phyloP scores from a whole-genome alignment of 2,113 vertebrate species.

The Chinchilla lanigera region DNA sequence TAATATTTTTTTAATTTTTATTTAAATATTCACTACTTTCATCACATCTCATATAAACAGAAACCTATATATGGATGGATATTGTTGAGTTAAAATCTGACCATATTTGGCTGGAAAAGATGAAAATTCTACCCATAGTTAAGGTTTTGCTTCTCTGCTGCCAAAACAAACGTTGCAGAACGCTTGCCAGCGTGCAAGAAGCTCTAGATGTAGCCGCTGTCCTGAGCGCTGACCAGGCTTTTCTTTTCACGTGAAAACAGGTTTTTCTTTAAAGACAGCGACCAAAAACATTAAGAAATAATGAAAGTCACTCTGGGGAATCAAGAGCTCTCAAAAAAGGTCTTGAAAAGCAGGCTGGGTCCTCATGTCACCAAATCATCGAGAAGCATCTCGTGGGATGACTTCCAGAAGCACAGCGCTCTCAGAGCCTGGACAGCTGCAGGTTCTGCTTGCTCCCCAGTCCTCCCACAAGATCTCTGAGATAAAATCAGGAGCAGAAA shows the following conservation, averaged over 20 bases:
- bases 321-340: neutral
- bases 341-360: neutral
- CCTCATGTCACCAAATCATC: neutral
- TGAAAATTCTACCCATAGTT: slow-evolving; percentile 51
- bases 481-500: slow-evolving; percentile 11
- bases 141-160: slow-evolving; percentile 53
- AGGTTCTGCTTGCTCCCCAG: neutral
- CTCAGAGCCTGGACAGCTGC: neutral
- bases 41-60: slow-evolving; percentile 16
- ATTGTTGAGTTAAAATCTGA: slow-evolving; percentile 53
- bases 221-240: neutral
- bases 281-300: slow-evolving; percentile 3
- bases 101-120: slow-evolving; percentile 76
- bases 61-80: slow-evolving; percentile 66
- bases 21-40: neutral
- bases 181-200: neutral
- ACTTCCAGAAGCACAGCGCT: slow-evolving; percentile 13
- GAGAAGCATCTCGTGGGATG: neutral
- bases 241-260: slow-evolving; percentile 30
- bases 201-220: neutral
- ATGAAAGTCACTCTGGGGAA: neutral
- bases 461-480: neutral
- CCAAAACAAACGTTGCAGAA: slow-evolving; percentile 67
- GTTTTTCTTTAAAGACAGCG: slow-evolving; percentile 11
- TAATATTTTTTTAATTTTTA: neutral